Evolutionary conservation across 2,113 vertebrate genomes (phyloP), one percentile per base, ranked within the genome.

Genomic region (Engystomops pustulosus): DNA sequence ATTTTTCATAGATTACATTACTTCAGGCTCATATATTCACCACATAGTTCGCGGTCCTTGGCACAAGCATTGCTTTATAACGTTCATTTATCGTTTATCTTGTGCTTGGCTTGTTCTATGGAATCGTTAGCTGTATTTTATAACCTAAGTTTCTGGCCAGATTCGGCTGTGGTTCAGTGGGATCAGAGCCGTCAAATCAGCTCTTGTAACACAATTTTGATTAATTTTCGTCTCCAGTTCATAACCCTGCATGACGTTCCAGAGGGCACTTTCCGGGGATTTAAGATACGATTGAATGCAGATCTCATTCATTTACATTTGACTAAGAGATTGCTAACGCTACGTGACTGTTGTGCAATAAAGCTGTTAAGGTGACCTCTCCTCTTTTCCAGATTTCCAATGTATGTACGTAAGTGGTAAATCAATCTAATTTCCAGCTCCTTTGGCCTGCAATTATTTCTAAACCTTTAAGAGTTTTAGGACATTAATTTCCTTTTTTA

Each of bases 71-170:
- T 58, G 36, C 80, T 38, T 41, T 72, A 81, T 34, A 72, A 72
- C 17, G 68, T 81, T 81, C 80, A 60, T 81, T 81, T 81, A 81
- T 71, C 80, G 68, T 81, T 81, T 72, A 71, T 81, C 67, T 81
- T 81, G 80, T 81, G 80, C 68, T 72, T 81, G 80, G 80, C 80
- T 81, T 81, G 80, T 81, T 81, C 67, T 7, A 10, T 20, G 47
- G 36, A 70, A 72, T 81, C 80, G 72, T 81, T 81, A 81, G 80
- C 47, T 81, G 47, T 81, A 38, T 81, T 81, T 81, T 81, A 81
- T 81, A 53, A 44, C 49, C 25, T 30, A 32, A 55, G 36, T 81
- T 49, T 55, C 32, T 18, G 18, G 80, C 80, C 80, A 81, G 68
- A 81, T 71, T 79, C 58, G 36, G 34, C 76, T 62, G 36, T 58